Percentiles rank a stretch among this genome's conserved stretches.
phyloP scores from a whole-genome alignment of 2,888 invertebrate genomes.

The Yponomeuta evonymella region DNA sequence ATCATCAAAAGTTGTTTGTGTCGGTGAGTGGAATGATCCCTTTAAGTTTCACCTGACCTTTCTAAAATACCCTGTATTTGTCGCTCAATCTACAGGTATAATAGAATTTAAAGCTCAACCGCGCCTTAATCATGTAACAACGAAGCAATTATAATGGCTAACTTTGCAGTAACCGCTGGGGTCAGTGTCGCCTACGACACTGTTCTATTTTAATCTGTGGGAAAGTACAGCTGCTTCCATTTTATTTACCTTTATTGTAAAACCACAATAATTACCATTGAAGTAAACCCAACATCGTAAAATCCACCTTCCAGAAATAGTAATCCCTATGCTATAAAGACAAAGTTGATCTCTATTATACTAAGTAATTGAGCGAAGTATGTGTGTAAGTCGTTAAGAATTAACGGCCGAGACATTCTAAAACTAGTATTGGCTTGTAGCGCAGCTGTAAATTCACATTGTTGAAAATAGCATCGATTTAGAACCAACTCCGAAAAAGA shows the following conservation, averaged over 20 bases:
- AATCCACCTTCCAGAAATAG: background rate
- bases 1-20: too few relatives aligned
- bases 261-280: background rate
- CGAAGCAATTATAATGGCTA: background rate
- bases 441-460: background rate
- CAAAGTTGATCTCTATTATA: background rate
- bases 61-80: background rate
- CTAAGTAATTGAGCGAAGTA: background rate
- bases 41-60: too few relatives aligned
- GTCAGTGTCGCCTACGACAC: background rate
- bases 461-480: background rate
- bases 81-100: background rate
- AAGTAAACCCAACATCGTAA: background rate
- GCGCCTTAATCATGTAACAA: constrained; percentile 2
- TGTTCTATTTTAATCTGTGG: background rate
- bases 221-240: background rate
- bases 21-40: too few relatives aligned
- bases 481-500: background rate
- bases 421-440: background rate
- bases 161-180: background rate
- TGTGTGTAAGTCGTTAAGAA: background rate
- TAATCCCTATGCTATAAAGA: background rate
- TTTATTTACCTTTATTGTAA: background rate
- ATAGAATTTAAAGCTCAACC: constrained; percentile 1
- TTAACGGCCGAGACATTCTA: background rate